Evolutionary conservation across 2,113 vertebrate genomes (phyloP), one percentile per base, ranked within the genome.

Genomic region (Bos javanicus): DNA sequence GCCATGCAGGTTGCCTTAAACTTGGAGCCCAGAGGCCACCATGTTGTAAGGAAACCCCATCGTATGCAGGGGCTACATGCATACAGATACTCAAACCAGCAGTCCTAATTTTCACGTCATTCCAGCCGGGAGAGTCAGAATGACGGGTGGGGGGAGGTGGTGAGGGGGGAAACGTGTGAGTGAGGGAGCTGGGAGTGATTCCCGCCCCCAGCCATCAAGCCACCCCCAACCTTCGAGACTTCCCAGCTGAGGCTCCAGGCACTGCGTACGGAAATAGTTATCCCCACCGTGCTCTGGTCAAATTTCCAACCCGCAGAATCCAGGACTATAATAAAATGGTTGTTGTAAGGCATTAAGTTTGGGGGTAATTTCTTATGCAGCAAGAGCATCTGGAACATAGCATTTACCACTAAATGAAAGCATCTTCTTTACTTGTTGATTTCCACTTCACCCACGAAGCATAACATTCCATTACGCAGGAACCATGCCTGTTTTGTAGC

Each of bases 61-160:
- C 8, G 12, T 67, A 57, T 0, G 1, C 15, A 80, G 64, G 48
- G 17, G 33, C 57, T 13, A 14, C 33, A 2, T 4, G 26, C 62
- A 74, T 7, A 36, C 74, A 85, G 78, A 59, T 1, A 6, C 7
- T 19, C 6, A 4, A 2, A 46, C 30, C 57, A 1, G 30, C 12
- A 25, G 15, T 17, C 39, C 8, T 2, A 2, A 21, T 64, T 76
- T 28, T 14, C 43, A 2, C 13, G 25, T 36, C n/a, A 28, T 7
- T 3, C 57, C 76, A 80, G 12, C 7, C 13, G 6, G 21, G 48
- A n/a, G 48, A 52, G 30, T 0, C 30, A 50, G 48, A 26, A 17
- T 9, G 26, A 16, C 0, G 0, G 71, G 71, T 0, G 0, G 13
- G 5, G 7, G 62, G 7, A 16, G 15, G 30, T 7, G 15, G 52